Evolutionary conservation across 2,113 vertebrate genomes (phyloP), one percentile per base, ranked within the genome.

Genomic region (Machaerirhynchus nigripectus): DNA sequence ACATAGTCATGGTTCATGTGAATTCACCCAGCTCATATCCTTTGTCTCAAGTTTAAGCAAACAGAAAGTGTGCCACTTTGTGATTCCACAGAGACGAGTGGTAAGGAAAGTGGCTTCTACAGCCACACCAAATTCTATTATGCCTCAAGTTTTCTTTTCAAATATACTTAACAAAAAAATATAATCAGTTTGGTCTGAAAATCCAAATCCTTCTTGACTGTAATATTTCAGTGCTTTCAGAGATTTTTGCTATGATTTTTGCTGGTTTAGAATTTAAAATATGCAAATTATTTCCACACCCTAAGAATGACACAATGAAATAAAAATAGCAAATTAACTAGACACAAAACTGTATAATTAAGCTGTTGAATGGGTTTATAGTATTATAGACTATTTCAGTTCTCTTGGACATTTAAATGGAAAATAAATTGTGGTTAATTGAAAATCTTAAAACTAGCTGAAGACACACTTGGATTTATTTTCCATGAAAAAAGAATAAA

Each of bases 51-150:
- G 12, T 13, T 52, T 49, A 76, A 60, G 39, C 11, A 40, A 74
- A 81, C 6, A 44, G 10, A 39, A 24, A 64, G 2, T 5, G 9
- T 56, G 15, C 3, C 37, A 30, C 33, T 57, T 31, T 7, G 37
- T 3, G 7, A 21, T 44, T 63, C 47, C 63, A 37, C 2, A 31
- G n/a, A 69, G 17, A 47, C 0, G 0, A 46, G 7, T 18, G 10
- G 10, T 19, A 42, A 24, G 40, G 13, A 27, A 79, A 70, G 22
- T 6, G 11, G 4, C 4, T 82, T 88, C 40, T 47, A 69, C 5
- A 69, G 11, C 33, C 37, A 52, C 30, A n/a, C 6, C 9, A 39
- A 84, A 44, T 44, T 70, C 42, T 33, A 2, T 31, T 53, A 31
- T 35, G 20, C 4, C 18, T 65, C 24, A n/a, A 56, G 11, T 10